Evolutionary conservation across 1,140 invertebrate species (phyloP), one percentile per base, ranked within the genome.

Genomic region (Contarinia nasturtii): DNA sequence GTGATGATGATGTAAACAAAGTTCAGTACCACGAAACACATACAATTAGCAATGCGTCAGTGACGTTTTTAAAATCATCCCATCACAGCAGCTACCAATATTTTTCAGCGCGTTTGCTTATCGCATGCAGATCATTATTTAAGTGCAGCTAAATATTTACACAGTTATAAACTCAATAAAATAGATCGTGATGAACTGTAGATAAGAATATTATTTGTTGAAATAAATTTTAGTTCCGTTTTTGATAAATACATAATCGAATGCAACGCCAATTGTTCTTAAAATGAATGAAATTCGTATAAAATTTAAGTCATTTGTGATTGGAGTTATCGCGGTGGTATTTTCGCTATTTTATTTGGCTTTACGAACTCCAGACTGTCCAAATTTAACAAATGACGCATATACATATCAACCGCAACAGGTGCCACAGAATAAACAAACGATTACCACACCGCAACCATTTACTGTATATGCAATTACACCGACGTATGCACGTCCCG

Each of bases 401-500:
- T 51, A 44, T 63, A 57, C 43, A 52, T 59, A 21, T 59, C 56
- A 1, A 58, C 60, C 11, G 52, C 55, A 11, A 57, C 52, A 38
- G 47, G 61, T n/a, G 55, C 57, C 50, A 50, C 51, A 1, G 51
- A 69, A 48, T 70, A 71, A 51, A 55, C 64, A 34, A 52, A 57
- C 53, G 59, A 62, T 33, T 64, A 66, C 51, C 61, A 73, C 49
- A 74, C 75, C 14, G 76, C 67, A 34, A 87, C 27, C 27, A 27
- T 27, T 27, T 27, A 27, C 27, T 10, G 27, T 92, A 54, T 92
- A 87, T 66, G 80, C 86, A 5, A 82, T 98, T 46, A 98, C 93
- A 7, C 93, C 93, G 20, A 98, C 93, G 1, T 88, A 94, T 64
- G 61, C 77, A 14, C 71, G 92, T 43, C 75, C 82, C 27, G 85